phyloP scores from a whole-genome alignment of 2,797 vertebrate species.

The Coregonus sp. region DNA sequence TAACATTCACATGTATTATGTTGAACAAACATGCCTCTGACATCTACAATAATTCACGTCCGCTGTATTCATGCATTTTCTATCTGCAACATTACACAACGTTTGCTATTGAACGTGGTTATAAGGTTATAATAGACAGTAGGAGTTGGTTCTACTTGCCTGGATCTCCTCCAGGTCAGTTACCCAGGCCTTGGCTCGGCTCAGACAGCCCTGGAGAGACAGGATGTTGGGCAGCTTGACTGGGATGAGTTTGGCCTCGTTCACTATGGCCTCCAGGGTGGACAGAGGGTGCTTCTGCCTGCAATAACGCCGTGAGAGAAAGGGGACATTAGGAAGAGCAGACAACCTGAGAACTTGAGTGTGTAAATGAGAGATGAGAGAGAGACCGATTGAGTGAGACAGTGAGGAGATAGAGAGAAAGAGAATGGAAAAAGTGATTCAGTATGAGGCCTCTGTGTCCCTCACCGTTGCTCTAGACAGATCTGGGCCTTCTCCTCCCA shows the following conservation, averaged over 20 bases:
- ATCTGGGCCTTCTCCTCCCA: slow-evolving; percentile 97
- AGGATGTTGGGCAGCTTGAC: slow-evolving; percentile 93
- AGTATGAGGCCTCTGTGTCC: too few relatives aligned
- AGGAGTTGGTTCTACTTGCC: slow-evolving; percentile 60
- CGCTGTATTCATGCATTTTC: background rate
- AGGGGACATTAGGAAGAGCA: background rate
- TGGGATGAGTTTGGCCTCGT: slow-evolving; percentile 92
- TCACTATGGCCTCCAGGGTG: slow-evolving; percentile 92
- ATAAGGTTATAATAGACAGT: background rate
- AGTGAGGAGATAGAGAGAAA: background rate
- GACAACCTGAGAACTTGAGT: background rate
- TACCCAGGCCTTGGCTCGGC: slow-evolving; percentile 90
- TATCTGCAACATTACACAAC: background rate
- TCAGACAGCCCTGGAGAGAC: slow-evolving; percentile 87
- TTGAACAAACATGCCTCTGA: background rate
- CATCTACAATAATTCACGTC: background rate
- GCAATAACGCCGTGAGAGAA: slow-evolving; percentile 13
- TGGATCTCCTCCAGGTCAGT: slow-evolving; percentile 95
- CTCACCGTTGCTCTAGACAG: slow-evolving; percentile 89
- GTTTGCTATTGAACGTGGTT: background rate
- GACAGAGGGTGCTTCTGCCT: slow-evolving; percentile 95
- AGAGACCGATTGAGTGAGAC: too few relatives aligned
- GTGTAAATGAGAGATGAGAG: too few relatives aligned
- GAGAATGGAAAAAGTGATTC: too few relatives aligned
- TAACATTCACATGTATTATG: background rate